These are phyloP conservation scores for Eupeodes corollae DNA, from an alignment of 1,140 invertebrate genomes.

Conservation along the genomic window DNA sequence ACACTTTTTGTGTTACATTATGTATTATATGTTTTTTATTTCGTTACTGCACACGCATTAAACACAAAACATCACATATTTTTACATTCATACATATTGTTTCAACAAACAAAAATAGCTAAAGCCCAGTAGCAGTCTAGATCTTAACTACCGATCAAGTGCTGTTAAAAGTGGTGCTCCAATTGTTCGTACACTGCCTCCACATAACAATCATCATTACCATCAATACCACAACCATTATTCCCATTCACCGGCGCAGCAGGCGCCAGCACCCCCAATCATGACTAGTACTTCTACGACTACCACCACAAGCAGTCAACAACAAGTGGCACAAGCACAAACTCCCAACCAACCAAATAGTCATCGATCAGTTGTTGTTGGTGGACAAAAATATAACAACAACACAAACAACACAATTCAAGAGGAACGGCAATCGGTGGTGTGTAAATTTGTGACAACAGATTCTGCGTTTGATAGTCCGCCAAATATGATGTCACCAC, in stretches of 20 bases:
- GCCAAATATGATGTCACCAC: slow-evolving; percentile 33
- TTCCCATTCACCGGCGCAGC: slow-evolving; percentile 4
- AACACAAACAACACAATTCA: neutral
- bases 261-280: slow-evolving; percentile 25
- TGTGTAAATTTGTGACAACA: slow-evolving; percentile 12
- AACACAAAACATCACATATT: no score
- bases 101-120: slow-evolving; percentile 15
- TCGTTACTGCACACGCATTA: no score
- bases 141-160: slow-evolving; percentile 7
- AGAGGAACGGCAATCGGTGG: neutral
- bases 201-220: neutral
- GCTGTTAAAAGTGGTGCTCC: slow-evolving; percentile 3
- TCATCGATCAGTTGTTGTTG: neutral
- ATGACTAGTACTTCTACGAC: no score
- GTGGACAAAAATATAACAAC: neutral
- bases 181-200: neutral
- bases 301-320: slow-evolving; percentile 4
- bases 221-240: slow-evolving; percentile 9
- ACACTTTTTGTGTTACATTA: neutral
- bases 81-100: no score
- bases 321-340: slow-evolving; percentile 4
- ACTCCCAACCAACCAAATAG: neutral
- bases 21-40: neutral
- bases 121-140: slow-evolving; percentile 23
- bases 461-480: slow-evolving; percentile 29